phyloP scores from a whole-genome alignment of 2,113 vertebrate genomes.

The Strigops habroptila region DNA sequence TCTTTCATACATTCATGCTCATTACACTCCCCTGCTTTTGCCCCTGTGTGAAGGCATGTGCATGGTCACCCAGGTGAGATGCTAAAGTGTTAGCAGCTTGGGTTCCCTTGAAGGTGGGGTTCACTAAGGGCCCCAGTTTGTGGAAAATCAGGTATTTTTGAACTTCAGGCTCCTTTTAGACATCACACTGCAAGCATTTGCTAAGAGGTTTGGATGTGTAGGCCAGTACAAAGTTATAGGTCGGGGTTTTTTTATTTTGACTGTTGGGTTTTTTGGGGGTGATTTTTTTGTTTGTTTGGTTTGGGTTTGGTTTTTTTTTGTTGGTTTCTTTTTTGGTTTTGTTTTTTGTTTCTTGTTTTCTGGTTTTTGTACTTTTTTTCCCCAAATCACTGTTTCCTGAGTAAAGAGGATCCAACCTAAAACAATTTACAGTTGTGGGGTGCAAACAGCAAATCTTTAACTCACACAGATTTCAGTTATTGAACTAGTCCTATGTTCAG shows the following conservation, averaged over 20 bases:
- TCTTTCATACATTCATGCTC: fast-evolving
- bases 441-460: background rate
- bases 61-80: background rate
- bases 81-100: background rate
- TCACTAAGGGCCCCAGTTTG: background rate
- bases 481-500: background rate
- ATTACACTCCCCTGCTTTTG: background rate
- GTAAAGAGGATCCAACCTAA: background rate
- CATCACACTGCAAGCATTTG: background rate
- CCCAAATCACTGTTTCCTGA: background rate
- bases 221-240: background rate
- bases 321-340: too few relatives aligned
- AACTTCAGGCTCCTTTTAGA: background rate
- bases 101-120: background rate
- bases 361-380: fast-evolving
- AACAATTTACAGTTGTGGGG: background rate
- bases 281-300: background rate
- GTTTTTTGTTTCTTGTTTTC: background rate
- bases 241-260: background rate
- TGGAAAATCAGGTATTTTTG: background rate
- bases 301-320: fast-evolving
- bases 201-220: background rate
- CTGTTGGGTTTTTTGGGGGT: background rate
- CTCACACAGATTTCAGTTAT: background rate
- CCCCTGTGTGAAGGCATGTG: too few relatives aligned